Base-by-base conservation (phyloP, 2,113 vertebrate genomes). In the Silurus glanis region DNA sequence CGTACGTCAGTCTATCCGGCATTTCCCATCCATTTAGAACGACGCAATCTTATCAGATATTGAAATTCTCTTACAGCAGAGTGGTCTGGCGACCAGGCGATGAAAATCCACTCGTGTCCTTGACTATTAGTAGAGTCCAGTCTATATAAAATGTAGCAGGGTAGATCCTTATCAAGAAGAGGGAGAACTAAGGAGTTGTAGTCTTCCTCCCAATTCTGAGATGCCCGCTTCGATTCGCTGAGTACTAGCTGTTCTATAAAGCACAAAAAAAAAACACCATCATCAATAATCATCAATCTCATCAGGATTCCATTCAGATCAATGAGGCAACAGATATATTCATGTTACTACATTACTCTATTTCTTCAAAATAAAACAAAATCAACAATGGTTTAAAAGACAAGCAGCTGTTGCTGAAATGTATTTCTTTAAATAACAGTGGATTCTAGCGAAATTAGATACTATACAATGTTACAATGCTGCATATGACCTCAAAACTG, bases 71-170 rank as follows among this genome's bases (percentile, higher is more conserved):
- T 96, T 96, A 99, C 98, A 90, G 94, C 91, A 89, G 98, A 97
- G 87, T 93, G 89, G 92, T 99, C 98, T 12, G 98, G 98, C 82
- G 97, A 98, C 98, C 97, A 99, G 6, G 97, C 97, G 92, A 98
- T 96, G 91, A 99, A 97, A 91, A 99, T 91, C 98, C 98, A 99
- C 89, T 99, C 98, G 74, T 96, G 96, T 84, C 98, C 98, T 93
- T 98, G 97, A 90, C 96, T 97, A 93, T 99, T 99, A 82, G 94
- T 94, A 86, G 98, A 97, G 93, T 99, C 98, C 94, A 99, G 92
- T 86, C 98, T 96, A 92, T 97, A 99, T 61, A 99, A 94, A 91
- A 99, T 89, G 72, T 98, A 99, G 90, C 96, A 97, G 0, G 98
- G 98, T 67, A 97, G 90, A 19, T 94, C 96, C 74, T 98, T 96